These are phyloP conservation scores for Grapholita molesta DNA, from an alignment of 1,140 invertebrate species.

Conservation along the genomic window DNA sequence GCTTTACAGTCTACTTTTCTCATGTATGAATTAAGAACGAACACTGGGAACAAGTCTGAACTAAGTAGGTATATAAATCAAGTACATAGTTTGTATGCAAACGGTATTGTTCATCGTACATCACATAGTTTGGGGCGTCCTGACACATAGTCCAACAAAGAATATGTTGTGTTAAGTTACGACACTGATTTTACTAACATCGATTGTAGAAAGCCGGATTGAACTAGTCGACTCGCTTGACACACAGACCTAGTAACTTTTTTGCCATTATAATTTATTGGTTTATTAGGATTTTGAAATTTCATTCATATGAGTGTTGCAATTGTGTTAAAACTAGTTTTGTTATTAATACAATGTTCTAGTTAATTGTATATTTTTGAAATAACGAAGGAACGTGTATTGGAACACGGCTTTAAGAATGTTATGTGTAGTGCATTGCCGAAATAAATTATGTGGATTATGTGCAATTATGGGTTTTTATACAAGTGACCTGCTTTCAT, in stretches of 20 bases:
- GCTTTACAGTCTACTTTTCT: too few species aligned
- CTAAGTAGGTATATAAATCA: not conserved
- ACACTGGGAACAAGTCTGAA: not conserved
- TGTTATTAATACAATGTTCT: not conserved
- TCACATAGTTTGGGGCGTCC: not conserved
- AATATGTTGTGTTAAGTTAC: conserved; percentile 1
- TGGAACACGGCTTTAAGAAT: too few species aligned
- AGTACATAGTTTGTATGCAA: not conserved
- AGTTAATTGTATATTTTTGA: not conserved
- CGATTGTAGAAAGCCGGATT: conserved; percentile 12
- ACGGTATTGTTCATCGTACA: conserved; percentile 5
- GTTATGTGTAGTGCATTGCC: too few species aligned
- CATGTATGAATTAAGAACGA: too few species aligned
- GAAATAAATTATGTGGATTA: too few species aligned
- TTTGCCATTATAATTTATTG: conserved; percentile 16
- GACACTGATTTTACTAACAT: conserved; percentile 4
- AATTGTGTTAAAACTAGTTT: not conserved
- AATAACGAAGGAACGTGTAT: not conserved
- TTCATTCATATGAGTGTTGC: conserved; percentile 3
- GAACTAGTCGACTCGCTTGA: not conserved
- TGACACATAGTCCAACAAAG: not conserved
- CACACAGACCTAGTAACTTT: conserved; percentile 13
- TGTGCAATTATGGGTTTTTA: too few species aligned
- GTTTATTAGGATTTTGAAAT: conserved; percentile 8
- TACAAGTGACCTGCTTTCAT: too few species aligned